phyloP scores from a whole-genome alignment of 2,113 vertebrate species.

The Nycticryphes semicollaris region DNA sequence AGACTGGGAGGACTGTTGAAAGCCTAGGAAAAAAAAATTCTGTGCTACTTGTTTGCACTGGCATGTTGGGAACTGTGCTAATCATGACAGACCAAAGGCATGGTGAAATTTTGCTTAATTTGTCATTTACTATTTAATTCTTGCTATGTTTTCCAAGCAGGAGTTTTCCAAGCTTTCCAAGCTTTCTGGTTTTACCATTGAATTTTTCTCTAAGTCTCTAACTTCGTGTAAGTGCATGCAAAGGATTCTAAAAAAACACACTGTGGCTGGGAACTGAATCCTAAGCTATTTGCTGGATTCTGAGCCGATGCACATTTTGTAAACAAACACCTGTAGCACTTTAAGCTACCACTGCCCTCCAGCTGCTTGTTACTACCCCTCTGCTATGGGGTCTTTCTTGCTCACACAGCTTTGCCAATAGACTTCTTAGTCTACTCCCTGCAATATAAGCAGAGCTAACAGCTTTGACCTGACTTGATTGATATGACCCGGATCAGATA shows the following conservation, averaged over 20 bases:
- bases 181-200: neutral
- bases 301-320: neutral
- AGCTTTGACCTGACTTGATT: neutral
- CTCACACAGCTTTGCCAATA: neutral
- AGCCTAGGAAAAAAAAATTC: neutral
- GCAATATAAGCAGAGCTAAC: neutral
- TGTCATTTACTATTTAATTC: neutral
- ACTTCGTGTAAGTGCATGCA: neutral
- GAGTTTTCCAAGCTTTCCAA: neutral
- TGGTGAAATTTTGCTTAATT: neutral
- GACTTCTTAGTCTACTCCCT: neutral
- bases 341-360: neutral
- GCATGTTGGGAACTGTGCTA: neutral
- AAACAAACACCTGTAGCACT: neutral
- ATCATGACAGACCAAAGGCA: neutral
- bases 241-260: neutral
- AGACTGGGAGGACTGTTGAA: neutral
- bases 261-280: neutral
- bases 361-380: neutral
- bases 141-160: neutral
- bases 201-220: neutral
- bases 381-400: neutral
- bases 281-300: neutral
- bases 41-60: neutral
- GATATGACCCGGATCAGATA: neutral